Percentiles rank a stretch among this genome's conserved stretches.
Evolutionary conservation across 2,888 invertebrate species (phyloP).

Genomic region (Oithona nana): DNA sequence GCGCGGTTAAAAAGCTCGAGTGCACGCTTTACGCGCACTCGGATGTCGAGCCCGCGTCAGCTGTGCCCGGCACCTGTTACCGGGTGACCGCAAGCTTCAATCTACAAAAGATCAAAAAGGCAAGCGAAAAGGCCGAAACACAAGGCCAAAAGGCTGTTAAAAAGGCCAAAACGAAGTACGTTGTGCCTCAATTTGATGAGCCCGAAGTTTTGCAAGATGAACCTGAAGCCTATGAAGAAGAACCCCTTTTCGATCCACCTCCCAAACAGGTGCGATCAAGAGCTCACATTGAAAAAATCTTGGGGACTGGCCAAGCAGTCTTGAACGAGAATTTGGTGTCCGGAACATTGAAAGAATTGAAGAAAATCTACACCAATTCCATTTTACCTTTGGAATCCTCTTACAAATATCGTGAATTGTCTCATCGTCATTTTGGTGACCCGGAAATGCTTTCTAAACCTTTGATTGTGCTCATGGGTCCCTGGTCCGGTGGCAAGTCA

Average conservation of each 20-base stretch:
- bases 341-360: slow-evolving; percentile 58
- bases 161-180: slow-evolving; percentile 9
- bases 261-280: slow-evolving; percentile 39
- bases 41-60: slow-evolving; percentile 8
- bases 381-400: slow-evolving; percentile 74
- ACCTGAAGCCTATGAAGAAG: slow-evolving; percentile 1
- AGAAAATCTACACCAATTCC: slow-evolving; percentile 61
- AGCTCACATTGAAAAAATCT: slow-evolving; percentile 55
- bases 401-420: slow-evolving; percentile 76
- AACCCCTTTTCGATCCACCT: slow-evolving; percentile 13
- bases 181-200: slow-evolving; percentile 40
- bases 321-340: slow-evolving; percentile 45
- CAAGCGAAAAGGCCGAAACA: neutral
- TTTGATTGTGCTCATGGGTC: slow-evolving; percentile 77
- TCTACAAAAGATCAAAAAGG: neutral
- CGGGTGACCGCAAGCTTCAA: neutral
- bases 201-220: slow-evolving; percentile 38
- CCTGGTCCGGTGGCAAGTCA: slow-evolving; percentile 90
- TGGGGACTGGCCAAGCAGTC: slow-evolving; percentile 57
- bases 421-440: slow-evolving; percentile 59
- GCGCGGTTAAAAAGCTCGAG: neutral
- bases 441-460: slow-evolving; percentile 89
- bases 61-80: slow-evolving; percentile 12
- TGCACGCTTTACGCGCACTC: slow-evolving; percentile 3
- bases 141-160: neutral